phyloP scores from a whole-genome alignment of 2,113 vertebrate species.

The Motacilla tschutschensis region DNA sequence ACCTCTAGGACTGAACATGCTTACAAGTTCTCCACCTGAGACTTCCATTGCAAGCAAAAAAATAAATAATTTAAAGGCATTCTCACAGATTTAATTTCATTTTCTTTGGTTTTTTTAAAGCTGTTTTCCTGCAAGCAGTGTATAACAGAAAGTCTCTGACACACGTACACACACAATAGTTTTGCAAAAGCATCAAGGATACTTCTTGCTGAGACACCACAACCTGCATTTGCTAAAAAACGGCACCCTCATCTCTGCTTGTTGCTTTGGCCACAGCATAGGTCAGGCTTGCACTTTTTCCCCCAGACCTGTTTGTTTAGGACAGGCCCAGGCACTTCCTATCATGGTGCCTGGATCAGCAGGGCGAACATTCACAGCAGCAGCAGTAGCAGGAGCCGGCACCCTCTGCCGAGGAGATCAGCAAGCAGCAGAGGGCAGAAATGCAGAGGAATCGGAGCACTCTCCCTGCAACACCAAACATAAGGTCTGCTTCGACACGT shows the following conservation, averaged over 20 bases:
- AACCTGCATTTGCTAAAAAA: slow-evolving; percentile 30
- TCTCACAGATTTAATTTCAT: neutral
- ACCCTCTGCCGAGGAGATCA: slow-evolving; percentile 24
- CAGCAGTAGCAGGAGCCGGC: neutral
- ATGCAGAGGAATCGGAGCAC: slow-evolving; percentile 24
- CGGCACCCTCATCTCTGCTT: slow-evolving; percentile 31
- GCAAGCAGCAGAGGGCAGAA: slow-evolving; percentile 25
- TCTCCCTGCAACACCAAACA: neutral
- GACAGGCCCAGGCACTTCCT: slow-evolving; percentile 54
- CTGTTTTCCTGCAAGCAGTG: neutral
- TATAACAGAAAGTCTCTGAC: neutral
- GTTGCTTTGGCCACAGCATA: slow-evolving; percentile 59
- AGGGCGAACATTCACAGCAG: neutral
- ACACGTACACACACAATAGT: neutral
- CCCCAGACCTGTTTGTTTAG: slow-evolving; percentile 12
- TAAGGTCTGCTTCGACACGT: neutral
- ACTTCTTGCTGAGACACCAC: slow-evolving; percentile 4
- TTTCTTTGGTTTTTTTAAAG: neutral
- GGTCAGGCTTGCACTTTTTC: slow-evolving; percentile 13
- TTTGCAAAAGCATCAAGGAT: neutral
- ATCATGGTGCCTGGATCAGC: slow-evolving; percentile 40
- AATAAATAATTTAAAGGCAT: neutral
- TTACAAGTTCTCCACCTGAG: neutral
- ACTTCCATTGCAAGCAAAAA: neutral
- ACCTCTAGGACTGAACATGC: neutral